Evolutionary conservation across 2,797 vertebrate genomes (phyloP).

Genomic region (Pangasius macronema): DNA sequence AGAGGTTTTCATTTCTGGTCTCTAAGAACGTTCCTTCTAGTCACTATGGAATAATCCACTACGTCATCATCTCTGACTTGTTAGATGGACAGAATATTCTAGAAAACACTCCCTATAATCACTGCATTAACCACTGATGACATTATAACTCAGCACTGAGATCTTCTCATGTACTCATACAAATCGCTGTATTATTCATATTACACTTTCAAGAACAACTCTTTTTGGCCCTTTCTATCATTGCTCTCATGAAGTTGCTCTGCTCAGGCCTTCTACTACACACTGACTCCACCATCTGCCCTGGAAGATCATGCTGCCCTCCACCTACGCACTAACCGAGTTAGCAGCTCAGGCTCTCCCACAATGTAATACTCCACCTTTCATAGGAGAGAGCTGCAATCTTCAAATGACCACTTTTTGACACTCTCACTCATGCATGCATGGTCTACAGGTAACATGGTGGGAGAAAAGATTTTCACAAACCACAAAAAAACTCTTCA

Average conservation of each 20-base stretch:
- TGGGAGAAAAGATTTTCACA: constrained; percentile 22
- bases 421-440: constrained; percentile 21
- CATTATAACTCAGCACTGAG: background rate
- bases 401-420: background rate
- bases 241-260: constrained; percentile 17
- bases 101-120: background rate
- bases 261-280: constrained; percentile 22
- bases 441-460: constrained; percentile 41
- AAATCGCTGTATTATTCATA: constrained; percentile 6
- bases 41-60: background rate
- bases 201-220: background rate
- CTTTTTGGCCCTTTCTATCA: background rate
- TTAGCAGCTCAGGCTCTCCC: background rate
- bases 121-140: background rate
- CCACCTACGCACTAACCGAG: constrained; percentile 18
- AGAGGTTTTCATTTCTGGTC: background rate
- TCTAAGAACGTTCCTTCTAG: background rate
- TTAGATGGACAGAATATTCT: background rate
- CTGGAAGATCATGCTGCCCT: constrained; percentile 28
- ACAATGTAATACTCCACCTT: constrained; percentile 1
- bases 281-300: constrained; percentile 27
- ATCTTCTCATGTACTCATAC: background rate
- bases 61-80: background rate
- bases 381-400: background rate
- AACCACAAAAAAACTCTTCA: constrained; percentile 15